Conservation (phyloP, 2,113 vertebrate species). For the Gallinago media region DNA sequence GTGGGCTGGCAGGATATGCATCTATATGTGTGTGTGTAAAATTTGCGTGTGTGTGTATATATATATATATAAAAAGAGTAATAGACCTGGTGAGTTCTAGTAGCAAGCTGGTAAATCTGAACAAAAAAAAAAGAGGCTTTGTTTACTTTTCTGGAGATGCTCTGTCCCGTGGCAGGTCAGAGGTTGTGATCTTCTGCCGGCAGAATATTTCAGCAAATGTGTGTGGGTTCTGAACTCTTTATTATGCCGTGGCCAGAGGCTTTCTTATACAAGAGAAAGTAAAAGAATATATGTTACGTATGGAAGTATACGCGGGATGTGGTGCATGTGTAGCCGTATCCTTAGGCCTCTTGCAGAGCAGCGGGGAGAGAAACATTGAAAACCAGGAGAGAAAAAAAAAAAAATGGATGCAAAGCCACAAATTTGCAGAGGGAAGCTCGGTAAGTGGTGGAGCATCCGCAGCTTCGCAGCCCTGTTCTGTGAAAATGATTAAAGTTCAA, state of each 20-base stretch:
- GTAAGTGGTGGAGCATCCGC: background rate
- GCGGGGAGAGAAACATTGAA: background rate
- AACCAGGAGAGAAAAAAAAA: background rate
- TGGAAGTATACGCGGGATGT: fast-evolving
- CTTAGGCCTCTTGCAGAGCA: background rate
- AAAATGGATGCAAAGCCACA: background rate
- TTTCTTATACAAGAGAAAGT: background rate
- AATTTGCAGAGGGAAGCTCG: background rate
- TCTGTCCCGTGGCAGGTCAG: fast-evolving
- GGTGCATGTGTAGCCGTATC: fast-evolving
- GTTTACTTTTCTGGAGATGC: background rate
- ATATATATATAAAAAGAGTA: background rate
- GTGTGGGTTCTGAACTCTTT: background rate
- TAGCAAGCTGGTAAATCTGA: background rate
- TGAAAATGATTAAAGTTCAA: slow-evolving; percentile 10
- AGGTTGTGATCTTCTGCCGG: background rate
- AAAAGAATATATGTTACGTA: fast-evolving
- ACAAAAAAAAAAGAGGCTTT: background rate
- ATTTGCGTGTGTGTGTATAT: background rate
- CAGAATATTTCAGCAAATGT: background rate
- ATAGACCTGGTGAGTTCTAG: background rate
- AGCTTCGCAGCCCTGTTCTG: background rate
- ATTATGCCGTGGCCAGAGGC: background rate
- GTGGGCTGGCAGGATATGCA: background rate
- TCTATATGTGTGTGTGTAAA: background rate